A percentile compares a stretch with the other conserved stretches of the same genome.
These are phyloP conservation scores for Parotocinclus haroldoi DNA, from an alignment of 2,797 vertebrate genomes.

Conservation along the genomic window DNA sequence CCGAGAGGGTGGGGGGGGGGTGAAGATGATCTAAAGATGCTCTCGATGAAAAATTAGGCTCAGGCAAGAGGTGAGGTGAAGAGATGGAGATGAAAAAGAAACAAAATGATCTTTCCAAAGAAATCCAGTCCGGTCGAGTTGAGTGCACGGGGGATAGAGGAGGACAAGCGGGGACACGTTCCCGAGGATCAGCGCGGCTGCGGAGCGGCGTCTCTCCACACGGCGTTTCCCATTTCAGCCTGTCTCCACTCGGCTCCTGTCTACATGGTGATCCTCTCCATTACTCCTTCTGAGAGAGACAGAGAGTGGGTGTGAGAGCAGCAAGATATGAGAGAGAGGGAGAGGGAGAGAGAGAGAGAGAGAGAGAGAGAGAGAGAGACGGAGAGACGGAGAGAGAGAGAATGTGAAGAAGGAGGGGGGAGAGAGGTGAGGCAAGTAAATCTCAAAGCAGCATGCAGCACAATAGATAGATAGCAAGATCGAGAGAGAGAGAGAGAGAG, in stretches of 20 bases:
- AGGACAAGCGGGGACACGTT: constrained; percentile 50
- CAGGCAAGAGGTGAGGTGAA: background rate
- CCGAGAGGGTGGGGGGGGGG: constrained; percentile 3
- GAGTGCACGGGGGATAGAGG: constrained; percentile 11
- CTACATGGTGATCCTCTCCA: constrained; percentile 93
- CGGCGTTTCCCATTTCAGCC: constrained; percentile 84
- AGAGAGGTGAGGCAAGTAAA: constrained; percentile 45
- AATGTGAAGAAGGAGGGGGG: too few relatives aligned
- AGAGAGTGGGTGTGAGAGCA: constrained; percentile 41
- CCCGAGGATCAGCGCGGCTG: constrained; percentile 83
- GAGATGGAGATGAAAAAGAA: constrained; percentile 48
- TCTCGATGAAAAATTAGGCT: background rate
- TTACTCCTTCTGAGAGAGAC: constrained; percentile 76
- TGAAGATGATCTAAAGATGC: constrained; percentile 7
- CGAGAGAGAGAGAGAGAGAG: constrained; percentile 18
- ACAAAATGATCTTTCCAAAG: constrained; percentile 7
- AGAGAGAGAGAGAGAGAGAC: constrained; percentile 32
- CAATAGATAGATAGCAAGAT: constrained; percentile 35
- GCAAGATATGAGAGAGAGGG: constrained; percentile 25
- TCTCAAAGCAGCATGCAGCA: constrained; percentile 29
- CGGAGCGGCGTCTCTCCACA: constrained; percentile 88
- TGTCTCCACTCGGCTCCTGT: constrained; percentile 69
- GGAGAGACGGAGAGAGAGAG: constrained; percentile 24
- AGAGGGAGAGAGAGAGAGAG: constrained; percentile 28
- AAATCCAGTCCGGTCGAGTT: background rate